Base-by-base conservation (phyloP, 2,888 invertebrate genomes). In the Eupeodes luniger region DNA sequence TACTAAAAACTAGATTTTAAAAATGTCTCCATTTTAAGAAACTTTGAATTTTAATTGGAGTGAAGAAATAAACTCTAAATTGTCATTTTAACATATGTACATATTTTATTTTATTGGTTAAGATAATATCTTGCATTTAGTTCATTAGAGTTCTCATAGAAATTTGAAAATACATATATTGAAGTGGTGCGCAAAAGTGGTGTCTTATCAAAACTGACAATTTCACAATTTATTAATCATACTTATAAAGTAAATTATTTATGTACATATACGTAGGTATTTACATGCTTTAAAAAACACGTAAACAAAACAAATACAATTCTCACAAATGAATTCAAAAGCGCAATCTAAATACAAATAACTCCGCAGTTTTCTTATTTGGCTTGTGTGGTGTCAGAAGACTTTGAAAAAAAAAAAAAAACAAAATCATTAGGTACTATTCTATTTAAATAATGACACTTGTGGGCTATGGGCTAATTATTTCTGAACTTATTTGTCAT, bases 281-380 rank as follows among this genome's bases (percentile, higher is more conserved):
- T 40, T 40, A 2, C 27, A 27, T 19, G 7, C 9, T 19, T 40
- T 7, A 0, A 40, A 40, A 40, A 40, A 9, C 5, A 40, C 40
- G 5, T 40, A 5, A 11, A 69, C 69, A 19, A 67, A 67, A 55
- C 10, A 40, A 55, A 7, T 55, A 16, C 12, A 64, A 53, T 67
- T 53, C 36, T 69, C 11, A 12, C 40, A n/a, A 62, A 62, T 36
- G 16, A 53, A 55, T 69, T 36, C 3, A 27, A 27, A 27, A 40
- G 12, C 12, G 44, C 14, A 40, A 64, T 7, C 12, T 5, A 53
- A 69, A 67, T n/a, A 16, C 16, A 44, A 62, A 62, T 62, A 44
- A 27, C 2, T 14, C 3, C 19, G 19, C 19, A 10, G 16, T 55
- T 55, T 16, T 16, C 4, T 19, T 16, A 4, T 53, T n/a, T 53